Evolutionary conservation across 2,888 invertebrate species (phyloP).

Genomic region (Amphipoea lucens): DNA sequence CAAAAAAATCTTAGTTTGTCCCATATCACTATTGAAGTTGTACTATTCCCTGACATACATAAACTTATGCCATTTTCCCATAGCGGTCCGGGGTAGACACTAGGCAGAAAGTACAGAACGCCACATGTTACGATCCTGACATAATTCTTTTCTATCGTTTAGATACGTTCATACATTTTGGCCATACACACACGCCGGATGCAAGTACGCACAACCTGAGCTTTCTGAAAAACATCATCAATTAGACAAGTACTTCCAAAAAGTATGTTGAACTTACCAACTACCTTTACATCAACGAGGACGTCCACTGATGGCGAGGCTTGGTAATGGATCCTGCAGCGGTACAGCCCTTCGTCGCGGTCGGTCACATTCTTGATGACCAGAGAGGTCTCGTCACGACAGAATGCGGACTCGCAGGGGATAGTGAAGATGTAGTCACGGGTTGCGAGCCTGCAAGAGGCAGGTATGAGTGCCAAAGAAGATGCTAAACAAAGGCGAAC

Average conservation of each 20-base stretch:
- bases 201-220: background rate
- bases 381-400: slow-evolving; percentile 82
- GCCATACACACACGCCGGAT: too few relatives aligned
- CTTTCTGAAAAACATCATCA: background rate
- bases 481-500: background rate
- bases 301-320: slow-evolving; percentile 82
- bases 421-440: slow-evolving; percentile 72
- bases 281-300: slow-evolving; percentile 77
- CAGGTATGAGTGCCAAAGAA: background rate
- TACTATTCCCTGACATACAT: background rate
- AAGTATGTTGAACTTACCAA: slow-evolving; percentile 75
- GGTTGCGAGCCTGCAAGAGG: slow-evolving; percentile 59
- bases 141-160: background rate
- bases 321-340: slow-evolving; percentile 84
- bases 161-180: background rate
- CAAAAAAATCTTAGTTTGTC: too few relatives aligned
- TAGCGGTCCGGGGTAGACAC: background rate
- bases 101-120: background rate
- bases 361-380: slow-evolving; percentile 75
- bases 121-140: background rate
- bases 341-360: slow-evolving; percentile 78
- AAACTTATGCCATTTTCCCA: background rate
- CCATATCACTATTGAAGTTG: too few relatives aligned
- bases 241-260: background rate
- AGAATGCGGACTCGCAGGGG: slow-evolving; percentile 73